These are phyloP conservation scores for Troglohyphantes excavatus DNA, from an alignment of 2,888 invertebrate species.

Conservation along the genomic window DNA sequence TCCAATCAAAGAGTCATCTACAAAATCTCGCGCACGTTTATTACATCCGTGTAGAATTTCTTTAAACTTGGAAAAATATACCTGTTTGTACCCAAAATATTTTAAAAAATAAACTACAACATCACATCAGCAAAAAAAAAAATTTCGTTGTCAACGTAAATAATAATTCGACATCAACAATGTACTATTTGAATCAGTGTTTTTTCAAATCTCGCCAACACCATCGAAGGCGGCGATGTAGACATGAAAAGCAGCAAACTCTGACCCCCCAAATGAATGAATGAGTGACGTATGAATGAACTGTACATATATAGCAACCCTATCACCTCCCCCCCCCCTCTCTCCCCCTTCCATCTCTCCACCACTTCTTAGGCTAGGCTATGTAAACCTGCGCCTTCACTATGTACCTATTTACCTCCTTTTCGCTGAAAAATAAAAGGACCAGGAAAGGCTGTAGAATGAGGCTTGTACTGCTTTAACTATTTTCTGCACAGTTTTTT, in stretches of 20 bases:
- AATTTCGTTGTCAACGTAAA: no score
- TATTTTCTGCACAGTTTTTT: not conserved
- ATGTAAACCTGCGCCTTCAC: not conserved
- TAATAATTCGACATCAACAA: no score
- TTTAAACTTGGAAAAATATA: no score
- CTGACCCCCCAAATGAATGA: conserved; percentile 39
- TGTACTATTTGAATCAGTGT: conserved; percentile 25
- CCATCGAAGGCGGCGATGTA: conserved; percentile 14
- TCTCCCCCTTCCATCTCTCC: conserved; percentile 11
- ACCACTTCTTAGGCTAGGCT: not conserved
- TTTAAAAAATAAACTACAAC: no score
- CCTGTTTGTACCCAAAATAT: no score
- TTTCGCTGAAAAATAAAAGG: not conserved
- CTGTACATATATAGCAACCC: conserved; percentile 58
- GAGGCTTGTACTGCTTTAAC: not conserved
- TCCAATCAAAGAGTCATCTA: no score
- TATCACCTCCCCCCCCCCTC: conserved; percentile 21
- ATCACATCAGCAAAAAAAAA: no score
- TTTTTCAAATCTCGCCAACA: not conserved
- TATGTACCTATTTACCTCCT: not conserved
- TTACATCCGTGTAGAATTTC: no score
- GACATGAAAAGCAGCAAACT: conserved; percentile 69
- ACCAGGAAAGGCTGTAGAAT: not conserved
- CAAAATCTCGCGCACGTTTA: no score
- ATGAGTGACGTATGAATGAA: conserved; percentile 28